Conservation (phyloP, 1,140 invertebrate genomes). For the Oedothorax gibbosus region DNA sequence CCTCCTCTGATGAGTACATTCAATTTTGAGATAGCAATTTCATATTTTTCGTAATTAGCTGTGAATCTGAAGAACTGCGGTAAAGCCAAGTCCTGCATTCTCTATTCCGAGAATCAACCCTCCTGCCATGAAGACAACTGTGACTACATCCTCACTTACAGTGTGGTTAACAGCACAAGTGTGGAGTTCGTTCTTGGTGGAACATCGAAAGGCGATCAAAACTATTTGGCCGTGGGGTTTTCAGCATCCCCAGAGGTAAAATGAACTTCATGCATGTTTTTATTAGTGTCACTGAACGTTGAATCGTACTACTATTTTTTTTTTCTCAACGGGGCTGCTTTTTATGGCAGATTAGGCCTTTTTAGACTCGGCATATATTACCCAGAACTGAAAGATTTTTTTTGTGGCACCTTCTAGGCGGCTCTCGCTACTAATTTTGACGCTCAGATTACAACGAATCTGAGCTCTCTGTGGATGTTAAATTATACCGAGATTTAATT, state of each 20-base stretch:
- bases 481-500: too few relatives aligned
- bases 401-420: too few relatives aligned
- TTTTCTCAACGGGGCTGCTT: too few relatives aligned
- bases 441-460: too few relatives aligned
- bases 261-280: constrained; percentile 2
- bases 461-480: too few relatives aligned
- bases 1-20: too few relatives aligned
- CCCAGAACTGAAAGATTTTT: too few relatives aligned
- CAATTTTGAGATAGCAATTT: too few relatives aligned
- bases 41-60: constrained; percentile 7
- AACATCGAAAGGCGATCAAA: constrained; percentile 32
- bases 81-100: constrained; percentile 50
- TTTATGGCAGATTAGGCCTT: too few relatives aligned
- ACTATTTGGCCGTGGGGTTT: constrained; percentile 50
- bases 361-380: too few relatives aligned
- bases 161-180: constrained; percentile 33
- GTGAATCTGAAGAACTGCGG: constrained; percentile 53
- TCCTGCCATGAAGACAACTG: constrained; percentile 56
- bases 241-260: constrained; percentile 36
- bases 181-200: constrained; percentile 56
- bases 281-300: background rate
- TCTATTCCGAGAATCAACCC: constrained; percentile 45
- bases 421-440: too few relatives aligned
- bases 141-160: constrained; percentile 53
- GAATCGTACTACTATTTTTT: too few relatives aligned